Base-by-base conservation (phyloP, 2,888 invertebrate species). In the Cecidostiba fungosa region DNA sequence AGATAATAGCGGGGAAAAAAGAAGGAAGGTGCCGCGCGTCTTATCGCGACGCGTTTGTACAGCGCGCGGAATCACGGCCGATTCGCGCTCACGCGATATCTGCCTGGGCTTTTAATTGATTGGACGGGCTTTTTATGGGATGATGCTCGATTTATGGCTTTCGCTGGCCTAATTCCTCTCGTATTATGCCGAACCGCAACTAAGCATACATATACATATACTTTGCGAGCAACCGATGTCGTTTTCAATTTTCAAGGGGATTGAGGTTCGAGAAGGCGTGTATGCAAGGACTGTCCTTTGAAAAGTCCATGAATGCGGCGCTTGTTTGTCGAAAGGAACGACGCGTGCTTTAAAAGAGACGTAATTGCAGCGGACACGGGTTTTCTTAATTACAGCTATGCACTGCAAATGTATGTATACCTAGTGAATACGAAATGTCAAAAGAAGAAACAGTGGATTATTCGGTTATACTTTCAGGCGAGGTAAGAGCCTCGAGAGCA, bases 51-150 rank as follows among this genome's bases (percentile, higher is more conserved):
- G 59, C 36, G 59, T 3, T 23, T 0, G 16, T 3, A 4, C 4
- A 19, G n/a, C n/a, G 54, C 54, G 19, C 3, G 3, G 16, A 69
- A 69, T 69, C 69, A 32, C 69, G 29, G 19, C 69, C 32, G 23
- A 26, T 14, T 32, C 29, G 29, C 10, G 66, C 14, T 66, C 32
- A 69, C 32, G 32, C 32, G 29, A 32, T 16, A 0, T 5, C 8
- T 23, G 10, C n/a, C n/a, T n/a, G n/a, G n/a, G n/a, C n/a, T 59
- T 69, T 32, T 69, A 69, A 66, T 66, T 66, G 29, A 66, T 66
- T 66, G 66, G 29, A 14, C 66, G n/a, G n/a, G n/a, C n/a, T n/a
- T n/a, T n/a, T n/a, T n/a, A n/a, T n/a, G n/a, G n/a, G n/a, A n/a
- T n/a, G n/a, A n/a, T n/a, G n/a, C n/a, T n/a, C n/a, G n/a, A n/a